Evolutionary conservation across 2,888 invertebrate species (phyloP), one percentile per base, ranked within the genome.

Genomic region (Idaea biselata): DNA sequence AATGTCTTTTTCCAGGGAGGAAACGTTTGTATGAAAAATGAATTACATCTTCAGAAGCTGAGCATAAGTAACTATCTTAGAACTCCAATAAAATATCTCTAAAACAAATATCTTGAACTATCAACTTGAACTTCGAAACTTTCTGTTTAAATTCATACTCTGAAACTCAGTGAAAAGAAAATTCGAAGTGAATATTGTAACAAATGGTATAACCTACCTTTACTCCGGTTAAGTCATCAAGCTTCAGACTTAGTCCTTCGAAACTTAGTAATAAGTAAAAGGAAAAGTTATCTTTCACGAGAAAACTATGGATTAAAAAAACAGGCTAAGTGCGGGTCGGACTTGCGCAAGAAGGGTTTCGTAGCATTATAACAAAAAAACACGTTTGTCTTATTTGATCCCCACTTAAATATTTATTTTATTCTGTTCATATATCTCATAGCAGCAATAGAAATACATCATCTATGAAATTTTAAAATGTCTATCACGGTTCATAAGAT

Each of bases 151-250:
- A 44, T 44, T 44, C 44, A 44, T 44, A 44, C 44, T 16, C 55
- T 31, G 58, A 58, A 58, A 55, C 32, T 58, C 16, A 25, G 31
- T n/a, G 17, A 64, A 64, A 56, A 59, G 57, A 32, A 25, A 61
- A 32, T 44, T 44, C 44, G 32, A 63, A 60, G 60, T 44, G 54
- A 63, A 60, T 57, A 16, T 57, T 53, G n/a, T n/a, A n/a, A 60
- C 55, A 63, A 59, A 56, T 17, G 58, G 61, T 44, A 11, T 6
- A 44, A 8, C 7, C 3, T 44, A 61, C 61, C 61, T 60, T 59
- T 61, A 61, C 61, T 61, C 64, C 61, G 59, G 61, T 58, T 54
- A 61, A 59, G 61, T 64, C 64, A 64, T 64, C 64, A 64, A 57
- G 64, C 59, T 57, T 59, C 55, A 44, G 32, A 59, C 14, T 16